A percentile compares a stretch with the other conserved stretches of the same genome.
Evolutionary conservation across 2,113 vertebrate genomes (phyloP).

Genomic region (Felis chaus): DNA sequence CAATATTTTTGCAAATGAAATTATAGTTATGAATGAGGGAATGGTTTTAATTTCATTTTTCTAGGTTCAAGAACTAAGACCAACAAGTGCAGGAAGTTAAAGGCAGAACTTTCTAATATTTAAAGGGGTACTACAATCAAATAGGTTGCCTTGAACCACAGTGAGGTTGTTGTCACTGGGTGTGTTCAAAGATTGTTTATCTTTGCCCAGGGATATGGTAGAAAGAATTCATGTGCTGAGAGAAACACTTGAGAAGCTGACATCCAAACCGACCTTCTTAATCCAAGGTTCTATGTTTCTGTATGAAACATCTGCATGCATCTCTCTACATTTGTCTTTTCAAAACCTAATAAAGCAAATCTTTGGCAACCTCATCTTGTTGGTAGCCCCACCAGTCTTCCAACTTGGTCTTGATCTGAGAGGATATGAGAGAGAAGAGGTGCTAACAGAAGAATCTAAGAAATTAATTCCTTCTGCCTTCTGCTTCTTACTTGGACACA

Average conservation of each 20-base stretch:
- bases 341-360: background rate
- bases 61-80: background rate
- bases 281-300: background rate
- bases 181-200: background rate
- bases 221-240: background rate
- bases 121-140: background rate
- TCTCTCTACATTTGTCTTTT: background rate
- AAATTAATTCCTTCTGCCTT: background rate
- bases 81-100: background rate
- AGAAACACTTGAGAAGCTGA: background rate
- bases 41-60: background rate
- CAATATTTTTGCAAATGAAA: background rate
- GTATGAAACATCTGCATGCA: background rate
- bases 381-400: background rate
- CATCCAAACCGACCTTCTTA: background rate
- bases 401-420: background rate
- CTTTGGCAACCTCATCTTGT: background rate
- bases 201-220: background rate
- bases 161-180: background rate
- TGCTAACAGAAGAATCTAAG: background rate
- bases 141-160: background rate
- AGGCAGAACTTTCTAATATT: background rate
- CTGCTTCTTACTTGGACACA: background rate
- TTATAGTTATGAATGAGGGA: background rate
- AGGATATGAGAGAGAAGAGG: background rate